Base-by-base conservation (phyloP, 2,113 vertebrate genomes). In the Lepus americanus region DNA sequence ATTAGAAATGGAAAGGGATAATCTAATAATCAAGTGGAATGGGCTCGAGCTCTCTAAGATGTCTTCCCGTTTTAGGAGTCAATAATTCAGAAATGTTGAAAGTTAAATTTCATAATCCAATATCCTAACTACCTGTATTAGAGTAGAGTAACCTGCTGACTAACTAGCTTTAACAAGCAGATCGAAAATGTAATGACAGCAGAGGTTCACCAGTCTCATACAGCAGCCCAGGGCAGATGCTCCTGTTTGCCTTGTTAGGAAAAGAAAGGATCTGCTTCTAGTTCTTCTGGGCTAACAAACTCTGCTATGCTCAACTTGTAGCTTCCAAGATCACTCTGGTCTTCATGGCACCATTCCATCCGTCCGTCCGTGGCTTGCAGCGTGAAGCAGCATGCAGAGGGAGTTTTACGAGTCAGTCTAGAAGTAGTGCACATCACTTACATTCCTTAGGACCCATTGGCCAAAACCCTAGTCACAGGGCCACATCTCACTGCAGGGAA, bases 1-100 rank as follows among this genome's bases (percentile, higher is more conserved):
- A 55, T 83, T 55, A 39, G 39, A 89, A 95, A 93, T 27, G 72
- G 36, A 79, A n/a, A 94, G 27, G 79, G 13, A 72, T 22, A 70
- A 93, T 3, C 27, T 85, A 49, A 67, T 33, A 88, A 86, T 36
- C 55, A 77, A 90, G 27, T 69, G 44, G 22, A 5, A 9, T 49
- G 1, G 13, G 49, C 6, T 36, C 49, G 6, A 27, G 44, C 44
- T 73, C 53, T 70, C 82, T 79, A 63, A n/a, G 17, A 8, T 27
- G 16, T 83, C 77, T 94, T 89, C 44, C 36, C 72, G 11, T 87
- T 94, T 81, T 51, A 87, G 72, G 33, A 70, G 7, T 55, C 78
- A 72, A 6, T 92, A 36, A 87, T 73, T 87, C 27, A 87, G 69
- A 85, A 89, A 89, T 67, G 11, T 76, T 70, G 67, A 81, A 70